phyloP scores from a whole-genome alignment of 2,888 invertebrate genomes.

The Epiblema foenella region DNA sequence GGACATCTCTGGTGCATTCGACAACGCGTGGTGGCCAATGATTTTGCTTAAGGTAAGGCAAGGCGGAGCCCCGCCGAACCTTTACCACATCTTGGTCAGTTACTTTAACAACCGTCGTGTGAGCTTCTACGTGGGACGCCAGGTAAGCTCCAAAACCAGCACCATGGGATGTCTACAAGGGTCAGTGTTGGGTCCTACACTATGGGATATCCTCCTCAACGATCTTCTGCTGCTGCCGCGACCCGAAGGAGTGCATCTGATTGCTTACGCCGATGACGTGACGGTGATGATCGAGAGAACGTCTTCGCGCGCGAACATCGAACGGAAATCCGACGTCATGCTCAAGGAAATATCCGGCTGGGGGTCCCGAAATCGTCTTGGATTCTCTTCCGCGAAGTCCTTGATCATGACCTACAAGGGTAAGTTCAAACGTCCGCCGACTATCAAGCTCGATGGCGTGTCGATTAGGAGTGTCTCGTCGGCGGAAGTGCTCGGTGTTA shows the following conservation, averaged over 20 bases:
- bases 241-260: too few species aligned
- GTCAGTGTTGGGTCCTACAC: too few species aligned
- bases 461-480: background rate
- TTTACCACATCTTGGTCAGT: slow-evolving; percentile 49
- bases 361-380: background rate
- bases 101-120: slow-evolving; percentile 50
- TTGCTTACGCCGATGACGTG: too few species aligned
- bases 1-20: slow-evolving; percentile 48
- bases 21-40: slow-evolving; percentile 60
- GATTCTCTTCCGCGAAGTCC: slow-evolving; percentile 7
- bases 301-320: background rate
- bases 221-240: too few species aligned
- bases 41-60: slow-evolving; percentile 51
- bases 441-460: background rate
- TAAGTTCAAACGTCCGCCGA: background rate
- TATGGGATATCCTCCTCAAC: too few species aligned
- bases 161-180: too few species aligned
- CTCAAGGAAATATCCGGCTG: background rate
- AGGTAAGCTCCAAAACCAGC: too few species aligned
- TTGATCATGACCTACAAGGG: background rate
- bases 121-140: slow-evolving; percentile 45
- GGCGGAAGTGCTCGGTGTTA: background rate
- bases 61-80: slow-evolving; percentile 49
- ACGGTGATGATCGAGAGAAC: too few species aligned
- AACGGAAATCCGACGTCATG: background rate